phyloP scores from a whole-genome alignment of 2,113 vertebrate genomes.

The Paracanthobrama guichenoti region DNA sequence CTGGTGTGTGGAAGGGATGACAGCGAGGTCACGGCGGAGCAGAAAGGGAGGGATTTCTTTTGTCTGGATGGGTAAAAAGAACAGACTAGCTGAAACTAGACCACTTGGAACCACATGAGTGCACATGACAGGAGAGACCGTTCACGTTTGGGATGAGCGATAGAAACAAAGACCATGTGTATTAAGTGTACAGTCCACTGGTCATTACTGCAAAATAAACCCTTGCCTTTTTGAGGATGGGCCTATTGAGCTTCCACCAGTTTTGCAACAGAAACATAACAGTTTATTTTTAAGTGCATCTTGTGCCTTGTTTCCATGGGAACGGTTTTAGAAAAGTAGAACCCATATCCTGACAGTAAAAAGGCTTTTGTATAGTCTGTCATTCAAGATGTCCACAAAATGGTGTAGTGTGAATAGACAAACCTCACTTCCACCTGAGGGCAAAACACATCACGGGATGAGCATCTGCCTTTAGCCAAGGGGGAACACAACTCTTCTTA shows the following conservation, averaged over 20 bases:
- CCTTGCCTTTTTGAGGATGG: neutral
- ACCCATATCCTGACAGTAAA: slow-evolving; percentile 63
- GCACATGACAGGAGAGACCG: neutral
- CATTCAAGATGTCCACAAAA: slow-evolving; percentile 7
- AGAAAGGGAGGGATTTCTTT: slow-evolving; percentile 46
- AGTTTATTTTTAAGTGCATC: slow-evolving; percentile 37
- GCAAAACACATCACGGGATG: slow-evolving; percentile 35
- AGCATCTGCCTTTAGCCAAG: slow-evolving; percentile 26
- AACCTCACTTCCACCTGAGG: slow-evolving; percentile 42
- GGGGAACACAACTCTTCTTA: neutral
- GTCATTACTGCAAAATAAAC: neutral
- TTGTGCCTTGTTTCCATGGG: slow-evolving; percentile 69
- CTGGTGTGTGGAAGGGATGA: slow-evolving; percentile 31
- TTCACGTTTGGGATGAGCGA: neutral
- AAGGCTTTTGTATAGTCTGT: slow-evolving; percentile 63
- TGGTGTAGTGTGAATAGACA: slow-evolving; percentile 10
- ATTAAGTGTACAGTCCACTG: neutral
- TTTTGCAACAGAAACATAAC: slow-evolving; percentile 15
- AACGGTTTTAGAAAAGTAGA: slow-evolving; percentile 59
- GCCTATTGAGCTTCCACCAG: neutral
- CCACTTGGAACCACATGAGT: slow-evolving; percentile 21
- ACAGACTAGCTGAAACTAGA: slow-evolving; percentile 29
- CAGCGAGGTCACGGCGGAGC: slow-evolving; percentile 47
- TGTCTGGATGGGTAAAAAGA: slow-evolving; percentile 28
- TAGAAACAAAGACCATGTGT: neutral